Evolutionary conservation across 2,797 vertebrate genomes (phyloP), one percentile per base, ranked within the genome.

Genomic region (Falco peregrinus): DNA sequence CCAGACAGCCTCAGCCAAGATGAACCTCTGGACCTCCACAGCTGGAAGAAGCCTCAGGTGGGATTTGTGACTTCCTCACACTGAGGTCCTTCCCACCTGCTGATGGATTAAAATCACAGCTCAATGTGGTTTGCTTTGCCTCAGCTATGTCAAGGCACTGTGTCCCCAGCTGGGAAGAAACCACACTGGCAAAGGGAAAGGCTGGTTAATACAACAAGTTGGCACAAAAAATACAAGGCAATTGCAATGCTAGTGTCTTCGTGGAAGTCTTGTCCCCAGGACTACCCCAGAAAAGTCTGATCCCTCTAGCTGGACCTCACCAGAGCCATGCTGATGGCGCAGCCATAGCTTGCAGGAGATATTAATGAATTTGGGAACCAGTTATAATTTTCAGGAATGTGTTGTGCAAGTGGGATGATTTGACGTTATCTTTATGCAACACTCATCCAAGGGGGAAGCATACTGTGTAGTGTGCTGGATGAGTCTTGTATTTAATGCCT

Each of bases 401-500:
- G n/a, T 37, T 13, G 47, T 8, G 18, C 39, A 63, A 22, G 26
- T 22, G 53, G 92, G 57, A 90, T 84, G 86, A 31, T 75, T 75
- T 31, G 13, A 25, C 18, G 5, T 21, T 21, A 29, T 60, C 77
- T 95, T 90, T 95, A 94, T 85, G 86, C 80, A 81, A 41, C 68
- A 45, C 93, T 96, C 86, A 79, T 94, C 89, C 80, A 57, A 87
- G 64, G 48, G 87, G 87, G 16, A 50, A 76, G 50, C 54, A 61
- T 74, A 59, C 48, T 63, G 70, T 89, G 79, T 65, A 47, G 43
- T 18, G 26, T 3, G 11, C 73, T 39, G 53, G 85, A 94, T 61
- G 67, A 86, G 37, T 79, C 85, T 94, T 74, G 67, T 96, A 45
- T 95, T 97, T 89, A 76, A 22, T 87, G 88, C 95, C 92, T 79